These are phyloP conservation scores for Smutsia temminckii DNA, from an alignment of 2,797 vertebrate species.

Conservation along the genomic window DNA sequence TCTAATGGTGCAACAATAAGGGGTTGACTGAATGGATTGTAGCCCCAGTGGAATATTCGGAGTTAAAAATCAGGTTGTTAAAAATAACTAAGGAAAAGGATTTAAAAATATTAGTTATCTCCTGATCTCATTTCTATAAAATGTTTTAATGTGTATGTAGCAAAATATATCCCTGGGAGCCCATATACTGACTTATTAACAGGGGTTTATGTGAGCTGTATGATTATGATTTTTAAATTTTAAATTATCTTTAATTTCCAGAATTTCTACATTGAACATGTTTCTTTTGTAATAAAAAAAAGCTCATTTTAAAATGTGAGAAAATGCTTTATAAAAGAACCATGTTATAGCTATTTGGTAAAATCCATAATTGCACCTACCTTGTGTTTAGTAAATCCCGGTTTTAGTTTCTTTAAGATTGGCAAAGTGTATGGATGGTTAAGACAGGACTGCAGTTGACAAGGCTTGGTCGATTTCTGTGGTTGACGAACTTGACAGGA, in stretches of 20 bases:
- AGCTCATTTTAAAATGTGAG: not conserved
- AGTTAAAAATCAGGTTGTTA: conserved; percentile 4
- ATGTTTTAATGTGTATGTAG: not conserved
- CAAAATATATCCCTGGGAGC: not conserved
- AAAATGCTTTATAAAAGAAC: not conserved
- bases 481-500: not conserved
- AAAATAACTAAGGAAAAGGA: not conserved
- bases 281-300: not conserved
- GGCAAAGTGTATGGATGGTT: not conserved
- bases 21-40: not conserved
- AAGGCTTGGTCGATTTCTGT: not conserved
- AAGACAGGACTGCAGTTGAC: not conserved
- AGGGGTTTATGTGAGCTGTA: not conserved
- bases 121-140: not conserved
- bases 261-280: not conserved
- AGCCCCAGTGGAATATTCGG: not conserved
- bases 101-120: not conserved
- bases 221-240: not conserved
- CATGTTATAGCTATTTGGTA: not conserved
- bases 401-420: not conserved
- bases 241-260: not conserved
- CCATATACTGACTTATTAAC: not conserved
- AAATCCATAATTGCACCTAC: not conserved
- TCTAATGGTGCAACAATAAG: not conserved
- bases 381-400: not conserved